Evolutionary conservation across 1,140 invertebrate genomes (phyloP).

Genomic region (Anastrepha obliqua): DNA sequence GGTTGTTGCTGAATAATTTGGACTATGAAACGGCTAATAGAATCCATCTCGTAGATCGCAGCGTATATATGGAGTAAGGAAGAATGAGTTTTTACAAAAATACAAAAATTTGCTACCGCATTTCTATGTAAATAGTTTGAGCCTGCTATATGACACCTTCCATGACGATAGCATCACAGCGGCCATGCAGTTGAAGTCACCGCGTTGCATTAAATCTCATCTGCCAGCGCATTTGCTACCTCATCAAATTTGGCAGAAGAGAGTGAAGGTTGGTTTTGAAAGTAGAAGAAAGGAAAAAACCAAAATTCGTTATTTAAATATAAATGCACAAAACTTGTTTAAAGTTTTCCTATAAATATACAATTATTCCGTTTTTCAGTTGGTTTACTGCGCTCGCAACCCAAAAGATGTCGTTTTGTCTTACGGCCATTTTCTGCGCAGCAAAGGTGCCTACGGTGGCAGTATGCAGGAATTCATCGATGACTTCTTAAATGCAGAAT

Average conservation of each 20-base stretch:
- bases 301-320: too few species aligned
- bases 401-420: constrained; percentile 86
- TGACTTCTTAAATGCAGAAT: constrained; percentile 77
- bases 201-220: constrained; percentile 81
- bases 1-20: constrained; percentile 78
- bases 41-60: constrained; percentile 77
- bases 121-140: not conserved
- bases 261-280: constrained; percentile 75
- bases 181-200: constrained; percentile 60
- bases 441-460: constrained; percentile 77
- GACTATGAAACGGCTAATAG: constrained; percentile 73
- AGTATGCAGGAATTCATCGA: constrained; percentile 78
- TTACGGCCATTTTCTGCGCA: constrained; percentile 81
- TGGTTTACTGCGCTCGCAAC: constrained; percentile 85
- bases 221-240: constrained; percentile 79
- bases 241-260: constrained; percentile 72
- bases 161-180: not conserved
- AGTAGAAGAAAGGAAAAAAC: too few species aligned
- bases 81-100: not conserved
- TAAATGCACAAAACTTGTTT: too few species aligned
- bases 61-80: constrained; percentile 74
- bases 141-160: not conserved
- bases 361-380: constrained; percentile 71
- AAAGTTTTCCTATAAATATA: not conserved
- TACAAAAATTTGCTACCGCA: not conserved